phyloP scores from a whole-genome alignment of 1,140 invertebrate species.

The Drosophila nebulosa region DNA sequence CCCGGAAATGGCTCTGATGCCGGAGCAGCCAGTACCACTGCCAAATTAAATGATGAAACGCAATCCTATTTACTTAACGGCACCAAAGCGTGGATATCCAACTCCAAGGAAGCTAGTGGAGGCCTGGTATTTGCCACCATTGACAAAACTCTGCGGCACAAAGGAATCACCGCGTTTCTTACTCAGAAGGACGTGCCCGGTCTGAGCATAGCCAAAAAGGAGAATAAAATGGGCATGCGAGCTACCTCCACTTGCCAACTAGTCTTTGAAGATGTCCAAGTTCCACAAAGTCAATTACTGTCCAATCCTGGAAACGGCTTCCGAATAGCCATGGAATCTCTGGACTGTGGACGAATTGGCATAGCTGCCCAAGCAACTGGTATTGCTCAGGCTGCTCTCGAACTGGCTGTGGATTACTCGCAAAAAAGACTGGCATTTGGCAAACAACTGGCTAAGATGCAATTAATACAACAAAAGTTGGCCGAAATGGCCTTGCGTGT shows the following conservation, averaged over 20 bases:
- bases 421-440: conserved; percentile 94
- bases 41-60: conserved; percentile 84
- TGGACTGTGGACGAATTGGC: conserved; percentile 93
- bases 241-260: conserved; percentile 95
- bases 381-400: conserved; percentile 95
- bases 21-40: conserved; percentile 94
- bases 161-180: conserved; percentile 94
- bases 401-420: conserved; percentile 96
- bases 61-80: conserved; percentile 91
- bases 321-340: conserved; percentile 96
- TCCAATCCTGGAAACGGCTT: conserved; percentile 91
- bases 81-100: conserved; percentile 97
- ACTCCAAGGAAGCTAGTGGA: conserved; percentile 93
- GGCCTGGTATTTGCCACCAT: conserved; percentile 95
- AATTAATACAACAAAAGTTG: conserved; percentile 94
- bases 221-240: conserved; percentile 96
- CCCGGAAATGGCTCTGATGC: conserved; percentile 94
- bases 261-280: conserved; percentile 94
- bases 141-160: conserved; percentile 94
- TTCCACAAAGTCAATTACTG: conserved; percentile 90
- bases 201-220: conserved; percentile 94
- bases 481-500: conserved; percentile 94
- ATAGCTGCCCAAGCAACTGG: conserved; percentile 94
- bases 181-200: conserved; percentile 88
- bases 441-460: conserved; percentile 91